Conservation (phyloP, 2,797 vertebrate genomes). For the Echiichthys vipera region DNA sequence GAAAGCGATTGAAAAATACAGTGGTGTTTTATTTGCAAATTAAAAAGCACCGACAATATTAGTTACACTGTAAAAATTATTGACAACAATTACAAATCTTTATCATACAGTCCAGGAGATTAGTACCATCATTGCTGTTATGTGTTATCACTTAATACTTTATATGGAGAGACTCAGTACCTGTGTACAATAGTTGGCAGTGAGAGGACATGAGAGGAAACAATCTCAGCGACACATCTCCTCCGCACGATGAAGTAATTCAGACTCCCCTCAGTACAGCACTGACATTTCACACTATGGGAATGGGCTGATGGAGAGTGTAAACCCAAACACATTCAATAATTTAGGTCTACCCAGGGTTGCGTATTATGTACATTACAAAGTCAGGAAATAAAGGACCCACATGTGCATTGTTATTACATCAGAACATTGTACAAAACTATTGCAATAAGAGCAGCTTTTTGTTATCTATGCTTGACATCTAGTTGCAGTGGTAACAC, state of each 20-base stretch:
- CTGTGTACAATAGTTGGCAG: constrained; percentile 86
- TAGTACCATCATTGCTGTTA: constrained; percentile 87
- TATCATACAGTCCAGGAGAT: constrained; percentile 90
- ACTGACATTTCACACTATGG: constrained; percentile 75
- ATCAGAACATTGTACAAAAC: constrained; percentile 82
- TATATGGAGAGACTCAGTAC: constrained; percentile 85
- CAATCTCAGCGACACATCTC: constrained; percentile 61
- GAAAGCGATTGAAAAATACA: constrained; percentile 86
- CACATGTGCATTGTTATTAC: constrained; percentile 77
- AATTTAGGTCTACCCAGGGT: constrained; percentile 78
- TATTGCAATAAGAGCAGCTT: constrained; percentile 85
- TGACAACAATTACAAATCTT: constrained; percentile 90
- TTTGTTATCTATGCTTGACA: constrained; percentile 77
- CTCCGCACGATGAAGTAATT: constrained; percentile 58
- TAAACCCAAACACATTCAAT: constrained; percentile 81
- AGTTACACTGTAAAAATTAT: constrained; percentile 92
- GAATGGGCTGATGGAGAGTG: constrained; percentile 69
- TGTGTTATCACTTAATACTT: constrained; percentile 85
- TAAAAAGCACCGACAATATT: constrained; percentile 91
- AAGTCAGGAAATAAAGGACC: constrained; percentile 76
- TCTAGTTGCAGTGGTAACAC: constrained; percentile 78
- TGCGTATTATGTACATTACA: constrained; percentile 80
- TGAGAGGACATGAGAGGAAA: constrained; percentile 79
- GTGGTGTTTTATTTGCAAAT: constrained; percentile 92
- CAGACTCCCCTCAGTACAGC: constrained; percentile 69